Percentiles rank a stretch among this genome's conserved stretches.
Conservation (phyloP, 1,140 invertebrate genomes). For the Hesperophylax magnus region DNA sequence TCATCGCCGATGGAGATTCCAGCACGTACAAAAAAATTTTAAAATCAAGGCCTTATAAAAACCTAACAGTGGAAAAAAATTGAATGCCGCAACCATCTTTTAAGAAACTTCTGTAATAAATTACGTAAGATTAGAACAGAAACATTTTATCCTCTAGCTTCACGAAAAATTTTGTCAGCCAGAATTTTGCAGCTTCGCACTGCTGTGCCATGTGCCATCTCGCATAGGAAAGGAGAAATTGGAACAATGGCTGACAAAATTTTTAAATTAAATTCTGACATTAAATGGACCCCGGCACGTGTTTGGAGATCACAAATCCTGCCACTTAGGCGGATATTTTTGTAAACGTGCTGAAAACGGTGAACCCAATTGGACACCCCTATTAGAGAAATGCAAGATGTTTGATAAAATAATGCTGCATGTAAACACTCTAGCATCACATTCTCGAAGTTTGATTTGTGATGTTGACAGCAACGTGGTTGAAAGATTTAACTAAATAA, state of each 20-base stretch:
- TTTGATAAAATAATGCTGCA: neutral
- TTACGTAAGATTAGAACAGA: neutral
- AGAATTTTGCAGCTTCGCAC: too few species aligned
- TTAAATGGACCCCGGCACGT: neutral
- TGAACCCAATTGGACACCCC: too few species aligned
- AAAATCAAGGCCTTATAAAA: neutral
- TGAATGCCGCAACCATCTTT: neutral
- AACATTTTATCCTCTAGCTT: too few species aligned
- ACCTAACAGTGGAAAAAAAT: neutral
- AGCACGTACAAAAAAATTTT: neutral
- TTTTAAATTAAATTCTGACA: too few species aligned
- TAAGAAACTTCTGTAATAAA: neutral
- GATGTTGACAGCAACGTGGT: constrained; percentile 57
- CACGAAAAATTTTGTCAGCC: too few species aligned
- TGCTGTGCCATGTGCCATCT: too few species aligned
- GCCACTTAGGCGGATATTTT: neutral
- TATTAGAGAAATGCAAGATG: neutral
- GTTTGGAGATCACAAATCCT: neutral
- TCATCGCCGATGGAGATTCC: too few species aligned
- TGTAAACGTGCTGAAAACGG: neutral
- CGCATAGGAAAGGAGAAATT: too few species aligned
- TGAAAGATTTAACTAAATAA: constrained; percentile 56
- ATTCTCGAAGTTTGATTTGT: constrained; percentile 56
- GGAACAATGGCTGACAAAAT: too few species aligned
- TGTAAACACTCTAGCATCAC: constrained; percentile 27